phyloP scores from a whole-genome alignment of 2,797 vertebrate species.

The Coccyzus lansbergi region DNA sequence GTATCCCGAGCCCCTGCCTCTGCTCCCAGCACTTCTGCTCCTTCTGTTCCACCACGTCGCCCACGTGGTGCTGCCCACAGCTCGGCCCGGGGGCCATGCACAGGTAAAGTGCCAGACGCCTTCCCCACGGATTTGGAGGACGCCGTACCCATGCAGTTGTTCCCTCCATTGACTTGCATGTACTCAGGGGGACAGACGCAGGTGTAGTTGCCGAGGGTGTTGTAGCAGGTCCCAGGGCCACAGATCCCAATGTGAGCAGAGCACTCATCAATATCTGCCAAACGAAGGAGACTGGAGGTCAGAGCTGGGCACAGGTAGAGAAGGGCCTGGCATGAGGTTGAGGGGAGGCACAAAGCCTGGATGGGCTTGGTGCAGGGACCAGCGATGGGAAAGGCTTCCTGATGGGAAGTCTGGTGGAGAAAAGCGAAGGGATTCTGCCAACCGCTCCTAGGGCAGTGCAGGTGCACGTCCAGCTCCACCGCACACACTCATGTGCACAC shows the following conservation, averaged over 20 bases:
- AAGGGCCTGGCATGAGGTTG: rapidly evolving
- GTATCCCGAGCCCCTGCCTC: background rate
- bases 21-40: background rate
- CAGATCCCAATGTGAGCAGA: constrained; percentile 88
- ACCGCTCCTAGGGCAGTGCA: background rate
- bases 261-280: constrained; percentile 91
- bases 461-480: rapidly evolving
- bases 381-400: background rate
- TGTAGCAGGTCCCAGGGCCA: constrained; percentile 93
- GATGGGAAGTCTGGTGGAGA: background rate
- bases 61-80: background rate
- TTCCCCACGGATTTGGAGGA: rapidly evolving
- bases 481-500: too few relatives aligned
- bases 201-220: constrained; percentile 93
- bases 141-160: constrained; percentile 91
- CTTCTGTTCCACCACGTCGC: rapidly evolving
- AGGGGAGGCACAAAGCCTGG: background rate
- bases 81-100: rapidly evolving
- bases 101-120: background rate
- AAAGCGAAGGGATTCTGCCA: background rate
- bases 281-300: background rate
- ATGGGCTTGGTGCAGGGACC: rapidly evolving
- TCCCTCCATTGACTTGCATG: constrained; percentile 94
- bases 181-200: constrained; percentile 93
- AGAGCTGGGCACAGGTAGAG: background rate